These are phyloP conservation scores for Stenurella melanura DNA, from an alignment of 2,888 invertebrate genomes.

Conservation along the genomic window DNA sequence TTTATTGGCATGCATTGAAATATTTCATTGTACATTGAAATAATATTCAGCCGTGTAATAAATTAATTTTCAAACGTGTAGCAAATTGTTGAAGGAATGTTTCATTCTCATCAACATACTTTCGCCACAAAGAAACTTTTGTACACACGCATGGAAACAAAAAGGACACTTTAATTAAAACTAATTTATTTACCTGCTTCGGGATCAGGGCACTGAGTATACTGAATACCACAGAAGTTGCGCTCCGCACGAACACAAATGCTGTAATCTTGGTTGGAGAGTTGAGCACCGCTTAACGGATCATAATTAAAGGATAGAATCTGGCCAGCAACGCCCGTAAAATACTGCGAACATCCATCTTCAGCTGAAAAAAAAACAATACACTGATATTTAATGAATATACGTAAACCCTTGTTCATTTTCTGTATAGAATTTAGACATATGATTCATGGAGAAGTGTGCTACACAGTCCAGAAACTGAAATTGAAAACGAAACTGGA, in stretches of 20 bases:
- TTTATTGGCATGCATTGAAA: too few relatives aligned
- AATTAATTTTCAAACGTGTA: not conserved
- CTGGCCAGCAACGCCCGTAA: slow-evolving; percentile 86
- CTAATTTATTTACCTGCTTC: slow-evolving; percentile 45
- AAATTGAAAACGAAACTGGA: too few relatives aligned
- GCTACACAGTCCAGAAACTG: too few relatives aligned
- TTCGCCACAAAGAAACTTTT: slow-evolving; percentile 15
- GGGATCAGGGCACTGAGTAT: slow-evolving; percentile 82
- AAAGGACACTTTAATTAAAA: slow-evolving; percentile 20
- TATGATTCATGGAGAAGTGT: too few relatives aligned
- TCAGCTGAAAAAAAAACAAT: slow-evolving; percentile 75
- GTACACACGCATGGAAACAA: not conserved
- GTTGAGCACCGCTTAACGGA: slow-evolving; percentile 82
- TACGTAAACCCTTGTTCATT: not conserved
- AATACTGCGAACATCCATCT: slow-evolving; percentile 87
- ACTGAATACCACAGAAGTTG: slow-evolving; percentile 91
- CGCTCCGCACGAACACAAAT: slow-evolving; percentile 89
- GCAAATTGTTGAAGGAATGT: not conserved
- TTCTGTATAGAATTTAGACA: too few relatives aligned
- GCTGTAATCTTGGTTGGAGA: slow-evolving; percentile 93
- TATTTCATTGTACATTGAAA: too few relatives aligned
- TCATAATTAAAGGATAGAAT: slow-evolving; percentile 91
- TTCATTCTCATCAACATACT: slow-evolving; percentile 4
- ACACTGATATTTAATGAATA: not conserved
- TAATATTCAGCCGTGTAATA: too few relatives aligned